Conservation (phyloP, 1,140 invertebrate genomes). For the Pectinophora gossypiella region DNA sequence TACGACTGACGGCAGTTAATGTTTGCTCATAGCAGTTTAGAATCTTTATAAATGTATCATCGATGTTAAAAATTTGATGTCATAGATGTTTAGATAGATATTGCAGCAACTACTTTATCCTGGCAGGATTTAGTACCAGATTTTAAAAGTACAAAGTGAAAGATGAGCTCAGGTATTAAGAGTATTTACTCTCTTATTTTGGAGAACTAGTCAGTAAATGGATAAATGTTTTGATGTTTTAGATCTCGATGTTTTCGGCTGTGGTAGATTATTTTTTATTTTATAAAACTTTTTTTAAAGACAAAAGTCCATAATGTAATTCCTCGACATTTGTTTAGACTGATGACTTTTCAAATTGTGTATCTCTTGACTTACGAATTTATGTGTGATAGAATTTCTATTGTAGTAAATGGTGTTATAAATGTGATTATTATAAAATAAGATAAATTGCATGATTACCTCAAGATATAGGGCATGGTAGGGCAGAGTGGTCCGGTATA, state of each 20-base stretch:
- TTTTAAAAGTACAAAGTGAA: not conserved
- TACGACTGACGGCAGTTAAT: constrained; percentile 4
- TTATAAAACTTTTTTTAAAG: constrained; percentile 11
- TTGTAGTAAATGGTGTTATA: constrained; percentile 36
- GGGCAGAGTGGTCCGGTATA: constrained; percentile 34
- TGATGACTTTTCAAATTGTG: not conserved
- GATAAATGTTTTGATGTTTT: constrained; percentile 7
- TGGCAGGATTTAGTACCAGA: not conserved
- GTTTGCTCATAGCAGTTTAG: constrained; percentile 9
- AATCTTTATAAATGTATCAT: constrained; percentile 10
- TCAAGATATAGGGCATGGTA: constrained; percentile 42
- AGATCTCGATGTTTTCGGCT: constrained; percentile 63
- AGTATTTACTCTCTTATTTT: too few species aligned
- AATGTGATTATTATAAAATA: constrained; percentile 11
- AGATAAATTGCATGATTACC: constrained; percentile 30
- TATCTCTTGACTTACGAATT: constrained; percentile 40
- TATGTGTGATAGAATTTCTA: constrained; percentile 40
- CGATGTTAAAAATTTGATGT: constrained; percentile 26
- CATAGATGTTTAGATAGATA: constrained; percentile 22
- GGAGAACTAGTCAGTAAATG: constrained; percentile 23
- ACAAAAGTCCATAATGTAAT: not conserved
- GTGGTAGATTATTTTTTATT: constrained; percentile 39
- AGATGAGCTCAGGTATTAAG: constrained; percentile 14
- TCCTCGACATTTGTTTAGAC: constrained; percentile 1
- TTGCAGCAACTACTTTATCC: not conserved